Percentiles rank a stretch among this genome's conserved stretches.
Evolutionary conservation across 2,888 invertebrate genomes (phyloP).

Genomic region (Sinotaia quadrata): DNA sequence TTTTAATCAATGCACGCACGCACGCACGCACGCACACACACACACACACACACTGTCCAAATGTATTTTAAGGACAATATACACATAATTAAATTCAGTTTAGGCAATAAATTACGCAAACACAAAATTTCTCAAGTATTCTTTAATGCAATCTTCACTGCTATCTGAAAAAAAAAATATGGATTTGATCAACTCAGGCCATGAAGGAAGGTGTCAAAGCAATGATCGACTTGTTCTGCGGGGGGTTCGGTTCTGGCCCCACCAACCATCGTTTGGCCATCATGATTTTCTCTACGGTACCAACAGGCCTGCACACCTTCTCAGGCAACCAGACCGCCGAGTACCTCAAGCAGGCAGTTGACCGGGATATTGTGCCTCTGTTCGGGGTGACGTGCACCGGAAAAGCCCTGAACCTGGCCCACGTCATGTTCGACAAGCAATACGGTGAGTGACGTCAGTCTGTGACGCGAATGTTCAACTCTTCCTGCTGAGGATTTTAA

Average conservation of each 20-base stretch:
- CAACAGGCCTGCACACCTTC: slow-evolving; percentile 15
- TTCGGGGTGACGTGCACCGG: slow-evolving; percentile 32
- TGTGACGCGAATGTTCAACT: too few species aligned
- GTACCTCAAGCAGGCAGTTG: slow-evolving; percentile 14
- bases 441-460: not conserved
- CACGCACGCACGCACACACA: too few species aligned
- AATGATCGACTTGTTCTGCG: slow-evolving; percentile 30
- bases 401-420: slow-evolving; percentile 15
- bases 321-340: slow-evolving; percentile 15
- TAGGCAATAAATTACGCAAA: too few species aligned
- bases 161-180: too few species aligned
- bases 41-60: too few species aligned
- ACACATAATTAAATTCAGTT: too few species aligned
- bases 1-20: too few species aligned
- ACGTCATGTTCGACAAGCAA: not conserved
- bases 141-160: too few species aligned
- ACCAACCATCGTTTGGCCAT: slow-evolving; percentile 29
- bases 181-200: too few species aligned
- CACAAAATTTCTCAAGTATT: too few species aligned
- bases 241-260: slow-evolving; percentile 24
- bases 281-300: slow-evolving; percentile 29
- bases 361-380: slow-evolving; percentile 9
- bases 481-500: too few species aligned
- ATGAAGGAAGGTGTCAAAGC: slow-evolving; percentile 25
- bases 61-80: too few species aligned